Conservation (phyloP, 2,888 invertebrate species). For the Rhabditoides inermis region DNA sequence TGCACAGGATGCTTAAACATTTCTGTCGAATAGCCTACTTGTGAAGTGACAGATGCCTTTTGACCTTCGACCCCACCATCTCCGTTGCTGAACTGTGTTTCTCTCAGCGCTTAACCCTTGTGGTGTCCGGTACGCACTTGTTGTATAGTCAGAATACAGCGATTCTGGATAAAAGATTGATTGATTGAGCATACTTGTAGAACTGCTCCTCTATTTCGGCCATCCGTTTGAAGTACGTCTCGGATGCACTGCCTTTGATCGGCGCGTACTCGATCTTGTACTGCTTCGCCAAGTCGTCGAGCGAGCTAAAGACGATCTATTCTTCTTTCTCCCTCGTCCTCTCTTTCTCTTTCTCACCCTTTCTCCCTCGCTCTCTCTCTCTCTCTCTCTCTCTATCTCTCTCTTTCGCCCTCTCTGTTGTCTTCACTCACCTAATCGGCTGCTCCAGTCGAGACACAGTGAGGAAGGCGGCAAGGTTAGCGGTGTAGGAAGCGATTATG, state of each 20-base stretch:
- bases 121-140: neutral
- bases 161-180: too few relatives aligned
- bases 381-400: too few relatives aligned
- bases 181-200: slow-evolving; percentile 84
- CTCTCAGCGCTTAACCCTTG: too few relatives aligned
- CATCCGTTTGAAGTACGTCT: slow-evolving; percentile 92
- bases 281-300: slow-evolving; percentile 87
- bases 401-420: too few relatives aligned
- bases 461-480: slow-evolving; percentile 90
- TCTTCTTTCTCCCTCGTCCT: neutral
- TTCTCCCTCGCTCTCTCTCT: too few relatives aligned
- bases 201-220: slow-evolving; percentile 85
- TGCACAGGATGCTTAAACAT: too few relatives aligned
- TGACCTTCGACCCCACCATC: too few relatives aligned
- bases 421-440: slow-evolving; percentile 33
- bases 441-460: slow-evolving; percentile 62
- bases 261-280: slow-evolving; percentile 94
- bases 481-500: slow-evolving; percentile 95
- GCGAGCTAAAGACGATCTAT: slow-evolving; percentile 40
- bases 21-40: too few relatives aligned
- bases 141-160: too few relatives aligned
- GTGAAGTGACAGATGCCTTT: too few relatives aligned
- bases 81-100: too few relatives aligned
- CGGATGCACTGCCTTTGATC: slow-evolving; percentile 74
- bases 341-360: too few relatives aligned